Percentiles rank a stretch among this genome's conserved stretches.
phyloP scores from a whole-genome alignment of 2,113 vertebrate genomes.

The Scartelaos histophorus region DNA sequence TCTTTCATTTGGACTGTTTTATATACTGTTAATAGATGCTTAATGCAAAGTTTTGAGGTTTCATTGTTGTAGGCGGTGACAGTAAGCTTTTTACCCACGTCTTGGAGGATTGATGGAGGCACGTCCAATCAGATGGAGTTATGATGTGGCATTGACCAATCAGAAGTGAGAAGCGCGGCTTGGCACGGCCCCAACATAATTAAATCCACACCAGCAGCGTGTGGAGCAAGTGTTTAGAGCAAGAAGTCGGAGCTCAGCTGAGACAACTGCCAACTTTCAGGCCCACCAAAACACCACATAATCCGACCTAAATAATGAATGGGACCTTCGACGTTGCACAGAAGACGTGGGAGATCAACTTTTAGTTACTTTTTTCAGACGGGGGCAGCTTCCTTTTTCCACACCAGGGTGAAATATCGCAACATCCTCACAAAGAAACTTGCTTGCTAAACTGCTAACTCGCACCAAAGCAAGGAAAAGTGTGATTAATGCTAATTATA shows the following conservation, averaged over 20 bases:
- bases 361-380: conserved; percentile 41
- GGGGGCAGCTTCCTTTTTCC: conserved; percentile 64
- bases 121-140: conserved; percentile 50
- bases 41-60: neutral
- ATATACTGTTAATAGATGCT: neutral
- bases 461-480: conserved; percentile 33
- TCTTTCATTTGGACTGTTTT: neutral
- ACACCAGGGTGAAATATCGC: conserved; percentile 49
- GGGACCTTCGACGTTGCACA: neutral
- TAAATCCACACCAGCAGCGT: conserved; percentile 64
- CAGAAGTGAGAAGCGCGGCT: conserved; percentile 9
- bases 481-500: conserved; percentile 16
- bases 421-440: conserved; percentile 76
- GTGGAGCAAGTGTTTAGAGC: conserved; percentile 53
- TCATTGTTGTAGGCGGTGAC: conserved; percentile 35
- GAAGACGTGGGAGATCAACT: conserved; percentile 36
- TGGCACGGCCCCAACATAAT: conserved; percentile 46
- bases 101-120: conserved; percentile 51
- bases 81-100: conserved; percentile 1
- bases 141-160: conserved; percentile 41
- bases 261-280: conserved; percentile 23
- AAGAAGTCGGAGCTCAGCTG: conserved; percentile 5
- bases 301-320: conserved; percentile 33
- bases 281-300: conserved; percentile 19
- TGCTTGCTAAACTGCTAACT: conserved; percentile 71